Evolutionary conservation across 2,888 invertebrate species (phyloP).

Genomic region (Pollenia labialis): DNA sequence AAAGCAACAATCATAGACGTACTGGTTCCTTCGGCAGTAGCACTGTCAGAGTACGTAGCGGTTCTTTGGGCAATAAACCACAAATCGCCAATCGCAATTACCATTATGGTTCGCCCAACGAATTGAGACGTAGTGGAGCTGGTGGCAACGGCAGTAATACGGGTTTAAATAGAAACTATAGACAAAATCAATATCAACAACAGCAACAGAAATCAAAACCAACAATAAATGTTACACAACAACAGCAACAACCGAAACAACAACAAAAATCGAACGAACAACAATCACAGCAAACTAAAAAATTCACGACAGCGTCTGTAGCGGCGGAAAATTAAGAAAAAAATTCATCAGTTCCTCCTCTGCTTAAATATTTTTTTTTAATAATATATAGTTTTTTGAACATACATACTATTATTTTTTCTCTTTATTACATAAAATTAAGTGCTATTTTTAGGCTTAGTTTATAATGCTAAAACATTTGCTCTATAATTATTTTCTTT

Average conservation of each 20-base stretch:
- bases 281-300: slow-evolving; percentile 74
- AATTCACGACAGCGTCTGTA: slow-evolving; percentile 71
- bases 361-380: slow-evolving; percentile 64
- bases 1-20: slow-evolving; percentile 79
- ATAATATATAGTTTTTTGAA: slow-evolving; percentile 45
- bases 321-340: slow-evolving; percentile 75
- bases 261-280: slow-evolving; percentile 57
- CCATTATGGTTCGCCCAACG: slow-evolving; percentile 81
- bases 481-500: slow-evolving; percentile 50
- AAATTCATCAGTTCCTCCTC: slow-evolving; percentile 71
- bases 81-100: slow-evolving; percentile 82
- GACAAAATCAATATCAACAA: slow-evolving; percentile 75
- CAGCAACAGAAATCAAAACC: slow-evolving; percentile 71
- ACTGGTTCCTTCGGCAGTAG: slow-evolving; percentile 83
- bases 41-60: slow-evolving; percentile 83
- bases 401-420: slow-evolving; percentile 51
- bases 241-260: slow-evolving; percentile 70
- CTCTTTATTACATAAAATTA: slow-evolving; percentile 67
- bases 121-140: slow-evolving; percentile 79
- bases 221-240: slow-evolving; percentile 45
- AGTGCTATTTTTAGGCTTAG: slow-evolving; percentile 73
- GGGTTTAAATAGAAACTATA: slow-evolving; percentile 77
- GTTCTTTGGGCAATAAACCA: slow-evolving; percentile 83
- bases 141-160: slow-evolving; percentile 79
- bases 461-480: slow-evolving; percentile 68